Conservation (phyloP, 2,113 vertebrate species). For the Ailurus styani region DNA sequence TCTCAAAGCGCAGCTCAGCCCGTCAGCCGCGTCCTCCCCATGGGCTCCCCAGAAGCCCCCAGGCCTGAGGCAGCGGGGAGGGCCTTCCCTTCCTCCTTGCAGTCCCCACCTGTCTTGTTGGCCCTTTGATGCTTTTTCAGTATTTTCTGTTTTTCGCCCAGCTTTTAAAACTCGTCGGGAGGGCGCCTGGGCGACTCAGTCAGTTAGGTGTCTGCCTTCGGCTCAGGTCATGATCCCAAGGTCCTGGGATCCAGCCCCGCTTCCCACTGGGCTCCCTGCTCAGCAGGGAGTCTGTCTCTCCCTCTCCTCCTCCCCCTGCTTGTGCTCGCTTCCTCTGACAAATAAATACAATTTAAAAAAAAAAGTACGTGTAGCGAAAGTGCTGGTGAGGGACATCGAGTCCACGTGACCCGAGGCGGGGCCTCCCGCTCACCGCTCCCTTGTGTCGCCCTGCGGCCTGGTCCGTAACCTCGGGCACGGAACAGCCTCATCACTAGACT, state of each 20-base stretch:
- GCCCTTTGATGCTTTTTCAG: not conserved
- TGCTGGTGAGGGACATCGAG: not conserved
- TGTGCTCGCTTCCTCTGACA: no score
- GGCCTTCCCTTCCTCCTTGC: not conserved
- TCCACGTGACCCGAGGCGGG: not conserved
- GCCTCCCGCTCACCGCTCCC: not conserved
- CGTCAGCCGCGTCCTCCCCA: not conserved
- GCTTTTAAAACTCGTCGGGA: not conserved
- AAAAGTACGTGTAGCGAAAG: not conserved
- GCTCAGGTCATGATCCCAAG: no score
- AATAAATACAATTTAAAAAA: no score
- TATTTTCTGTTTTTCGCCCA: not conserved
- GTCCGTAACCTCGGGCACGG: fast-evolving
- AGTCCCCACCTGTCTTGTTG: not conserved
- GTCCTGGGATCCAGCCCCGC: no score
- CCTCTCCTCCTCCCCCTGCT: no score
- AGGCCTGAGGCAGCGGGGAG: not conserved
- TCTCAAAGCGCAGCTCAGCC: not conserved
- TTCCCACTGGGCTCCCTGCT: no score
- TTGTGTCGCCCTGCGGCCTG: not conserved
- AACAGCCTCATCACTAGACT: not conserved
- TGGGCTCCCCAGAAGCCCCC: not conserved
- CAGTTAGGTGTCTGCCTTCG: no score
- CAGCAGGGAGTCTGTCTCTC: no score
- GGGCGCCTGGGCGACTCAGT: no score